Evolutionary conservation across 2,888 invertebrate species (phyloP).

Genomic region (Eremobia ochroleuca): DNA sequence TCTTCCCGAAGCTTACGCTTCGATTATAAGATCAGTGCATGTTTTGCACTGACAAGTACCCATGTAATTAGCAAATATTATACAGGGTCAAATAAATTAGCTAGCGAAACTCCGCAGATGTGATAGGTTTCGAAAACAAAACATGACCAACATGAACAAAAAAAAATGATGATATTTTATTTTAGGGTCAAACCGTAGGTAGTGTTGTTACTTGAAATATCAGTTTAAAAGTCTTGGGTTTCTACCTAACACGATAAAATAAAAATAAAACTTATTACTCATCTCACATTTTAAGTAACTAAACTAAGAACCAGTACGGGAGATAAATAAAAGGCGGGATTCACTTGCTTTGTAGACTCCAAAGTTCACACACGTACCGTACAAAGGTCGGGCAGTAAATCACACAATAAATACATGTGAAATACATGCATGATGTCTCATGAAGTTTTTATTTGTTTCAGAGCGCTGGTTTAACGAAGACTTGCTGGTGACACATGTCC

Average conservation of each 20-base stretch:
- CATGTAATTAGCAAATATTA: not conserved
- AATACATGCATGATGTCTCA: not conserved
- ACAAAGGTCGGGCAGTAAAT: not conserved
- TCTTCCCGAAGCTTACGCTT: not conserved
- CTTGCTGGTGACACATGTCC: not conserved
- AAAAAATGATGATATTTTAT: not conserved
- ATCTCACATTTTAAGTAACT: too few relatives aligned
- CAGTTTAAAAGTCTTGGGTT: too few relatives aligned
- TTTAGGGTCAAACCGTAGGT: too few relatives aligned
- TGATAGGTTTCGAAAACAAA: not conserved
- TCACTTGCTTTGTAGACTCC: too few relatives aligned
- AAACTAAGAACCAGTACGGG: not conserved
- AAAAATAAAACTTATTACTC: too few relatives aligned
- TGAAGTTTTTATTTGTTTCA: not conserved
- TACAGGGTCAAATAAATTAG: not conserved
- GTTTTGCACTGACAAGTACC: not conserved
- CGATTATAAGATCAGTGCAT: not conserved
- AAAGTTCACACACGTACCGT: too few relatives aligned
- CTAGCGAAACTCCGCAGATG: not conserved
- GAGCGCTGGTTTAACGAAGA: not conserved
- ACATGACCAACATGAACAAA: not conserved
- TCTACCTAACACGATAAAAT: too few relatives aligned
- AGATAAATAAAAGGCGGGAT: too few relatives aligned
- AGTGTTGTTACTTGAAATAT: too few relatives aligned
- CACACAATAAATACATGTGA: too few relatives aligned